These are phyloP conservation scores for Acrocephalus scirpaceus DNA, from an alignment of 2,797 vertebrate species.

Conservation along the genomic window DNA sequence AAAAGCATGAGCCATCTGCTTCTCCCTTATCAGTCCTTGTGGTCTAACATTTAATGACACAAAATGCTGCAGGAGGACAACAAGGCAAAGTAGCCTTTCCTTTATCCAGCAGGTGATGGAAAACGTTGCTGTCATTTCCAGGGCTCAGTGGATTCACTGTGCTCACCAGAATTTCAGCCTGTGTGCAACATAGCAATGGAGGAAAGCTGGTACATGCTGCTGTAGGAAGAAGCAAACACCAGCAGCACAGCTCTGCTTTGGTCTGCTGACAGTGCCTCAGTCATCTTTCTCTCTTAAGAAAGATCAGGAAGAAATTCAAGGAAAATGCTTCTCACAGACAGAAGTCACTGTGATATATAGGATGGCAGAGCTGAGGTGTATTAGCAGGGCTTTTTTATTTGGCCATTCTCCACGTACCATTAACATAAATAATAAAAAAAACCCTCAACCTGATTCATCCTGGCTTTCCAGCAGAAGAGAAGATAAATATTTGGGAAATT, in stretches of 20 bases:
- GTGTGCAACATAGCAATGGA: fast-evolving
- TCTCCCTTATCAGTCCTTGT: not conserved
- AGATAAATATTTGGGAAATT: not conserved
- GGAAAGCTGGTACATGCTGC: not conserved
- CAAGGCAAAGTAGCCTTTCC: not conserved
- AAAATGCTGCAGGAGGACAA: not conserved
- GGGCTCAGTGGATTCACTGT: not conserved
- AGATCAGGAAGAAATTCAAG: not conserved
- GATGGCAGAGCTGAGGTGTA: not conserved
- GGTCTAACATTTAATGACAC: not conserved
- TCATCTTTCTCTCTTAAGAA: not conserved
- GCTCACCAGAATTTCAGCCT: not conserved
- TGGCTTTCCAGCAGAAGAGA: not conserved
- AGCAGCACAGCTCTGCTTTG: not conserved
- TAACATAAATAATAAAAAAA: not conserved
- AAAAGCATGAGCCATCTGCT: not conserved
- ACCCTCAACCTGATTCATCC: not conserved
- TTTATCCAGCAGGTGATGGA: not conserved
- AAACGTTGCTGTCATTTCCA: not conserved
- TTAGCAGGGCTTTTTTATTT: not conserved
- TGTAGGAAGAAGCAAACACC: fast-evolving
- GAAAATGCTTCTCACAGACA: not conserved
- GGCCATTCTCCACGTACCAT: not conserved
- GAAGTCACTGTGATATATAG: not conserved
- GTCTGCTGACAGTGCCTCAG: not conserved